phyloP scores from a whole-genome alignment of 2,888 invertebrate species.

The Apotomis betuletana region DNA sequence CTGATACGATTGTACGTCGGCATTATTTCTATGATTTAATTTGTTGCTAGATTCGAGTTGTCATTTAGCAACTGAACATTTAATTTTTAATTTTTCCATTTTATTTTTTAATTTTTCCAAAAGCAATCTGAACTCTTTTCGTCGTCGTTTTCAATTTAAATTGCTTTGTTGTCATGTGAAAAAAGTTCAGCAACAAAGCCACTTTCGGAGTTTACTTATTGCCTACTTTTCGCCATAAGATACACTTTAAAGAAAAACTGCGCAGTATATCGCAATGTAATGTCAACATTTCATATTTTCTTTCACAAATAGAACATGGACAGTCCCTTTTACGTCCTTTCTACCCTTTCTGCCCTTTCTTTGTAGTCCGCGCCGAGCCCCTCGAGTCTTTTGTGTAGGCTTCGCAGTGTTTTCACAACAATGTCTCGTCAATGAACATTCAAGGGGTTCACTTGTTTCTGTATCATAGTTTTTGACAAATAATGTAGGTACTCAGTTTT shows the following conservation, averaged over 20 bases:
- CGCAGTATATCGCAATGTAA: background rate
- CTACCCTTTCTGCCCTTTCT: slow-evolving; percentile 22
- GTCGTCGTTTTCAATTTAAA: too few species aligned
- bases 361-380: slow-evolving; percentile 17
- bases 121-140: too few species aligned
- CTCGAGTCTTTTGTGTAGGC: slow-evolving; percentile 8
- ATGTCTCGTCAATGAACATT: slow-evolving; percentile 24
- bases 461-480: background rate
- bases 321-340: slow-evolving; percentile 23
- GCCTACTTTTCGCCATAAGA: background rate
- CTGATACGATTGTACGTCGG: too few species aligned
- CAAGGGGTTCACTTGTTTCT: slow-evolving; percentile 17
- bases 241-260: background rate
- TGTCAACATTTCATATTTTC: slow-evolving; percentile 10
- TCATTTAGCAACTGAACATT: too few species aligned
- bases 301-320: slow-evolving; percentile 20
- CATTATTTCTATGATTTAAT: too few species aligned
- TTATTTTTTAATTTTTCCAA: too few species aligned
- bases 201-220: background rate
- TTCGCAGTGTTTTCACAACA: slow-evolving; percentile 31
- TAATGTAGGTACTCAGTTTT: background rate
- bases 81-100: too few species aligned
- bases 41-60: too few species aligned
- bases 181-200: background rate
- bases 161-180: too few species aligned